Conservation (phyloP, 2,797 vertebrate species). For the Pyrocephalus nanus region DNA sequence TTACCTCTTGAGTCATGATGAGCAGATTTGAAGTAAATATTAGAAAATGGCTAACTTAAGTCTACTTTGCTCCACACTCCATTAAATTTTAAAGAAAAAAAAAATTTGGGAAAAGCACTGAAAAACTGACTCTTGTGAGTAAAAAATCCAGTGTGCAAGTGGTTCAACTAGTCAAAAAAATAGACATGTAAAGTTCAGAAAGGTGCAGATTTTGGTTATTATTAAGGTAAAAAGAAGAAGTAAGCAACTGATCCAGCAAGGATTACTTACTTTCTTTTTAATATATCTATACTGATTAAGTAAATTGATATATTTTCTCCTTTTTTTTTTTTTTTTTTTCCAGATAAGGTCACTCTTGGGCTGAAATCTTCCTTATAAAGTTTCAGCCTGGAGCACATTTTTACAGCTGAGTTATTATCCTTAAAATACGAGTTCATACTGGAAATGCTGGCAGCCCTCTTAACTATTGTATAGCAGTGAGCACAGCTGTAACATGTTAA, state of each 20-base stretch:
- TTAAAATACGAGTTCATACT: constrained; percentile 44
- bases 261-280: neutral
- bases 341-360: constrained; percentile 36
- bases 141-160: neutral
- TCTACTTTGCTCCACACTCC: neutral
- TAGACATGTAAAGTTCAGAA: neutral
- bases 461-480: constrained; percentile 5
- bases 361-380: constrained; percentile 26
- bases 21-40: neutral
- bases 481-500: constrained; percentile 33
- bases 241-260: neutral
- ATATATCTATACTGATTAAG: neutral
- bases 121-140: neutral
- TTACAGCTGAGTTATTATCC: constrained; percentile 54
- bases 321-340: neutral
- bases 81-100: neutral
- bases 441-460: constrained; percentile 41
- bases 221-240: neutral
- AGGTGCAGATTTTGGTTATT: neutral
- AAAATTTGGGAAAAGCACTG: neutral
- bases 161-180: neutral
- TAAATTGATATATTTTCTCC: neutral
- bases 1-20: neutral
- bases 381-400: constrained; percentile 25
- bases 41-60: neutral